Evolutionary conservation across 2,888 invertebrate species (phyloP).

Genomic region (Clunio marinus): DNA sequence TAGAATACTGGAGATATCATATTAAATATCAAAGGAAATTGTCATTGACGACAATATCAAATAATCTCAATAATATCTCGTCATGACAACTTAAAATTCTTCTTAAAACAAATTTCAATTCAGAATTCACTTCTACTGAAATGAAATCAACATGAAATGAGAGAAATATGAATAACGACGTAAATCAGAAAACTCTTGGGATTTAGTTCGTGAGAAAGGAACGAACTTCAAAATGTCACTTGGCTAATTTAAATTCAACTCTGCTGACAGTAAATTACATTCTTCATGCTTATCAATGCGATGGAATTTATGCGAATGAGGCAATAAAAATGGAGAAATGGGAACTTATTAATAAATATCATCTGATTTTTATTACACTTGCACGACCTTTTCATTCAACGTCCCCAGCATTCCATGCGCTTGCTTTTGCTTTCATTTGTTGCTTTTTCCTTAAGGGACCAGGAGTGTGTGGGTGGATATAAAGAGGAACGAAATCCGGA

Average conservation of each 20-base stretch:
- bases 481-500: neutral
- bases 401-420: neutral
- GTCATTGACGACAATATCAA: no score
- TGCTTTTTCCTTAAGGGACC: neutral
- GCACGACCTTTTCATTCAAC: neutral
- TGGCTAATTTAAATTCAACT: neutral
- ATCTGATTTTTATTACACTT: neutral
- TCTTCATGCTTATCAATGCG: neutral
- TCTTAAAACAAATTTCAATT: no score
- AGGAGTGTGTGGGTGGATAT: neutral
- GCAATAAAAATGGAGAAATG: neutral
- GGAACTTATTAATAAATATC: conserved; percentile 21
- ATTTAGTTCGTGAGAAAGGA: no score
- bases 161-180: no score
- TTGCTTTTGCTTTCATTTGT: neutral
- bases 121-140: no score
- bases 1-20: no score
- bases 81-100: no score
- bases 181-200: no score
- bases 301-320: conserved; percentile 13
- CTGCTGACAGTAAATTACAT: neutral
- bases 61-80: no score
- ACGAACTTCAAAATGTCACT: conserved; percentile 25
- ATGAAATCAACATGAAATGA: no score
- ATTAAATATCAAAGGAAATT: no score